Evolutionary conservation across 2,113 vertebrate species (phyloP), one percentile per base, ranked within the genome.

Genomic region (Hydrolagus affinis): DNA sequence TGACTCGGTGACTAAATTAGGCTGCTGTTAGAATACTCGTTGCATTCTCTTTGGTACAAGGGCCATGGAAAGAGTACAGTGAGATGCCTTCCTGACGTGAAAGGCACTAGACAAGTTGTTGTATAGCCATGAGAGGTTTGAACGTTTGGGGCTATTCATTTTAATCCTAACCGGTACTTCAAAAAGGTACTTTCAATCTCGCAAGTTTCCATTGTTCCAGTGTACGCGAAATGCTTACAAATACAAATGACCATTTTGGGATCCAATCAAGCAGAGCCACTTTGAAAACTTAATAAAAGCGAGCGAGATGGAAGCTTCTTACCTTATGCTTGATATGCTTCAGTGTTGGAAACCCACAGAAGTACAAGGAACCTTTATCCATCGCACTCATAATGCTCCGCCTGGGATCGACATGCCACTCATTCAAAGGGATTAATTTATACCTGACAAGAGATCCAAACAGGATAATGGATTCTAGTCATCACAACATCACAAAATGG

Each of bases 271-370:
- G 1, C 6, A n/a, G 2, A 80, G 64, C 6, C 25, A 88, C 86
- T 19, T 70, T 0, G 60, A 64, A 88, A 86, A 86, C 86, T 2
- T 15, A 7, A 73, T 75, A 85, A 87, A 59, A 60, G 74, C 19
- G 59, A 25, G 11, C 8, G 17, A 19, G 4, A 44, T 21, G 17
- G n/a, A 17, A 30, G 32, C 85, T 85, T 87, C 90, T 92, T 91
- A 96, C 97, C 94, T 96, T 97, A 91, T 99, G 97, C 70, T 89
- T 94, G 90, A 99, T 97, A 89, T 98, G 97, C 62, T 96, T 96
- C 89, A 99, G 89, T 23, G 98, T 98, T 88, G 98, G 97, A 91
- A 99, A 99, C 86, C 98, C 98, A 88, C 97, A 97, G 91, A 98
- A 99, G 91, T 99, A 98, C 4, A 98, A 90, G 11, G 92, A 89